Evolutionary conservation across 2,797 vertebrate species (phyloP).

Genomic region (Labroides dimidiatus): DNA sequence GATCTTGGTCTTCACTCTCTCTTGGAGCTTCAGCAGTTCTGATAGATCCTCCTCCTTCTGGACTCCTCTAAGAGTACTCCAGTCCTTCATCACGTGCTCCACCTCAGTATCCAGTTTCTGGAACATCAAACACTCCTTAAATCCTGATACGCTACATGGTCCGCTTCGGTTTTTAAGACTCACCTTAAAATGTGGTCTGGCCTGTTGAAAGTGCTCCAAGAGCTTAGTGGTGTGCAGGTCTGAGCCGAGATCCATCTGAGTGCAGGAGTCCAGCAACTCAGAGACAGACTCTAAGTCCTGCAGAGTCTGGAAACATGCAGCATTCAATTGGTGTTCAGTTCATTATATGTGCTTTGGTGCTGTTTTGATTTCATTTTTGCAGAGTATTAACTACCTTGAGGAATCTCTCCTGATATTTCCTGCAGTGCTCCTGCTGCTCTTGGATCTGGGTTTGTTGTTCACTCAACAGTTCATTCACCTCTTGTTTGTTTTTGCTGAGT

Average conservation of each 20-base stretch:
- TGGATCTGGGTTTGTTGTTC: constrained; percentile 78
- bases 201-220: constrained; percentile 82
- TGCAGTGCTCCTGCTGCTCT: constrained; percentile 80
- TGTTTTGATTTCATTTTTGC: too few species aligned
- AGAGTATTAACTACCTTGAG: constrained; percentile 33
- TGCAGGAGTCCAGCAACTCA: constrained; percentile 83
- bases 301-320: constrained; percentile 78
- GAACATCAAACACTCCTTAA: not conserved
- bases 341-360: too few species aligned
- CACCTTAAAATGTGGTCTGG: constrained; percentile 88
- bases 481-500: constrained; percentile 80
- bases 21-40: constrained; percentile 85
- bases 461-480: constrained; percentile 81
- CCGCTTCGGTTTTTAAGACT: constrained; percentile 35
- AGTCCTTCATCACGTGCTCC: constrained; percentile 81
- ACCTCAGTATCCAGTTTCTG: constrained; percentile 90
- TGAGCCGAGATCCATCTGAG: constrained; percentile 87
- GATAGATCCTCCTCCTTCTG: constrained; percentile 74
- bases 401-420: constrained; percentile 71
- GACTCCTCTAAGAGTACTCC: constrained; percentile 81
- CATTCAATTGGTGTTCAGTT: too few species aligned
- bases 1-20: constrained; percentile 84
- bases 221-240: constrained; percentile 82
- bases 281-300: constrained; percentile 84
- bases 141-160: not conserved